Evolutionary conservation across 2,888 invertebrate species (phyloP), one percentile per base, ranked within the genome.

Genomic region (Tholera decimalis): DNA sequence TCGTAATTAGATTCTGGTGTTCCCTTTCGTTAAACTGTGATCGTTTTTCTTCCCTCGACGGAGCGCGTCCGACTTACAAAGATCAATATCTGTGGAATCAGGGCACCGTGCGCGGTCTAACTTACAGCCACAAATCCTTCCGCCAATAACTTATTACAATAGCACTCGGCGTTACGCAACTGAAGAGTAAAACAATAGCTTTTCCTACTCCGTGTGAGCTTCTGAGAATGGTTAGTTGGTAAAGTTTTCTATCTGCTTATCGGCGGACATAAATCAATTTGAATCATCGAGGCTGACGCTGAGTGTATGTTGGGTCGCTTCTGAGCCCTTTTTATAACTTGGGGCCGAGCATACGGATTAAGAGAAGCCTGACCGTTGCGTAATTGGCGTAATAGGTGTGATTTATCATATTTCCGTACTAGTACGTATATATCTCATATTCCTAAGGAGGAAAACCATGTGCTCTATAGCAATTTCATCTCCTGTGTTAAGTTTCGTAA

Each of bases 321-420:
- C 86, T 85, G 88, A 88, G 91, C 89, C 92, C 91, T 93, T 93
- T 93, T 93, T 92, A 90, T 88, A 86, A 90, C 87, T 88, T 84
- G 88, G 89, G 85, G 86, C 80, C 86, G 84, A 84, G 85, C 88
- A 85, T 85, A 84, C 88, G 91, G 92, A 92, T 92, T 93, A 92
- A 88, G 90, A 92, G 89, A 87, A 87, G 85, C 86, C 91, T 93
- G 92, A 85, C 91, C 90, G 86, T 88, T 90, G 90, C 87, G 92
- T 94, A 95, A 95, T 94, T 94, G 94, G 92, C 92, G 92, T 93
- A 93, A 93, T 93, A 91, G 90, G 83, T 87, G 84, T 91, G 93
- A 94, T 94, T 93, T 94, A 93, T 92, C 83, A 85, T 73, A 74
- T 83, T 68, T 85, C 79, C 82, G 73, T 33, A 68, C 50, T 78